phyloP scores from a whole-genome alignment of 2,797 vertebrate genomes.

The Notoglanidium macrostoma region DNA sequence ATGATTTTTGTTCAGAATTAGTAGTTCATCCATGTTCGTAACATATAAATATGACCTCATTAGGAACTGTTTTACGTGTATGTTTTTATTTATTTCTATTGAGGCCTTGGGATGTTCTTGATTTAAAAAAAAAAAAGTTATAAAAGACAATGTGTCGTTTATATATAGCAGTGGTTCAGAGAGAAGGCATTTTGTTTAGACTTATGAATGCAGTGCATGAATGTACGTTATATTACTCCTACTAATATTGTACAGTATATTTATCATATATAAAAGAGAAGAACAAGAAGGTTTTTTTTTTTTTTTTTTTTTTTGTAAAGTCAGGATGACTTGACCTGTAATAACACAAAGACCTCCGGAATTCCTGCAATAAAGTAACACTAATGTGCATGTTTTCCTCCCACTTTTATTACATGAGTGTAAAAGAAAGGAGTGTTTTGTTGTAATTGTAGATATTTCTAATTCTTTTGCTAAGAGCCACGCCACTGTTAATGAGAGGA shows the following conservation, averaged over 20 bases:
- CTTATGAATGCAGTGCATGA: slow-evolving; percentile 4
- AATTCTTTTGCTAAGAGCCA: background rate
- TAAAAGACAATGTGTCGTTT: background rate
- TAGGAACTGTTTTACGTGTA: background rate
- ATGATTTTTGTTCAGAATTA: slow-evolving; percentile 18
- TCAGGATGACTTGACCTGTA: background rate
- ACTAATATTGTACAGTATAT: slow-evolving; percentile 40
- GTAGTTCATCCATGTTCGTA: background rate
- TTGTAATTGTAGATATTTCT: background rate
- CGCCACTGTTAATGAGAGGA: background rate
- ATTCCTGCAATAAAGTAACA: slow-evolving; percentile 39
- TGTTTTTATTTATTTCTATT: slow-evolving; percentile 21
- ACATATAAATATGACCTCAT: background rate
- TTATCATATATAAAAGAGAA: background rate
- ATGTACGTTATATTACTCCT: slow-evolving; percentile 51
- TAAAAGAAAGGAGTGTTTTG: slow-evolving; percentile 4
- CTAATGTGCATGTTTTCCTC: background rate
- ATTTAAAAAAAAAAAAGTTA: background rate
- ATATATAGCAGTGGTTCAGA: slow-evolving; percentile 12
- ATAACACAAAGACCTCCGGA: background rate
- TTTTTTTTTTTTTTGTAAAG: background rate
- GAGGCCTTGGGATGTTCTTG: slow-evolving; percentile 49
- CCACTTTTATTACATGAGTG: background rate
- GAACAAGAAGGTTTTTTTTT: background rate
- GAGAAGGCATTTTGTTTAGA: slow-evolving; percentile 17